Evolutionary conservation across 2,888 invertebrate species (phyloP).

Genomic region (Polydrusus pterygomalis): DNA sequence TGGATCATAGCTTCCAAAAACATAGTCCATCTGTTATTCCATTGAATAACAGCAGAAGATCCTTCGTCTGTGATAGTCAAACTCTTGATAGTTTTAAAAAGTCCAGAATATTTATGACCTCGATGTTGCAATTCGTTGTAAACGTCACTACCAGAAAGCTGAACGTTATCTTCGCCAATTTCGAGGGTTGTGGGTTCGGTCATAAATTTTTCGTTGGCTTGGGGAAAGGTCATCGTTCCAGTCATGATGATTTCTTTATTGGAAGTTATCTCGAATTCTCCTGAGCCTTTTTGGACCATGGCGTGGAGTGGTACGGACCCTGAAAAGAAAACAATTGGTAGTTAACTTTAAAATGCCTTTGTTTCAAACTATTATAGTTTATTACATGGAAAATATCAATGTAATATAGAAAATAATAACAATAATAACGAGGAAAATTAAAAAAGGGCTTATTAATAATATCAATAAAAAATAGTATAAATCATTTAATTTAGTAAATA

Average conservation of each 20-base stretch:
- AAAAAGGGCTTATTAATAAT: too few species aligned
- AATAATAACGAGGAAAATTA: too few species aligned
- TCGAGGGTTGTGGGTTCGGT: slow-evolving; percentile 72
- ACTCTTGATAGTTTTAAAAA: slow-evolving; percentile 65
- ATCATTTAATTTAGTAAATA: too few species aligned
- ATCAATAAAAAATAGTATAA: too few species aligned
- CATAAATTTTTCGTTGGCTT: slow-evolving; percentile 75
- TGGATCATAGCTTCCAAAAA: slow-evolving; percentile 94
- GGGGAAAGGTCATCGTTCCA: slow-evolving; percentile 78
- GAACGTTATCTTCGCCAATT: slow-evolving; percentile 71
- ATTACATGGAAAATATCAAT: too few species aligned
- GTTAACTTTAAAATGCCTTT: not conserved
- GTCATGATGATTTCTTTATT: slow-evolving; percentile 82
- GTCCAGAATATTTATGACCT: slow-evolving; percentile 76
- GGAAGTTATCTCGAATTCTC: slow-evolving; percentile 69
- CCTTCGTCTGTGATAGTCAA: slow-evolving; percentile 68
- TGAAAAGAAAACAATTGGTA: slow-evolving; percentile 28
- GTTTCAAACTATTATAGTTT: too few species aligned
- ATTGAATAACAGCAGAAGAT: slow-evolving; percentile 63
- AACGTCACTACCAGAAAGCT: slow-evolving; percentile 78
- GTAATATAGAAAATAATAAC: too few species aligned
- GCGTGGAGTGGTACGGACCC: slow-evolving; percentile 69
- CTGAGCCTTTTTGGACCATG: slow-evolving; percentile 70
- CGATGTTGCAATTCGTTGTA: slow-evolving; percentile 82
- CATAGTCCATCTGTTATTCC: slow-evolving; percentile 84